Conservation (phyloP, 2,888 invertebrate genomes). For the Toxonevra muliebris region DNA sequence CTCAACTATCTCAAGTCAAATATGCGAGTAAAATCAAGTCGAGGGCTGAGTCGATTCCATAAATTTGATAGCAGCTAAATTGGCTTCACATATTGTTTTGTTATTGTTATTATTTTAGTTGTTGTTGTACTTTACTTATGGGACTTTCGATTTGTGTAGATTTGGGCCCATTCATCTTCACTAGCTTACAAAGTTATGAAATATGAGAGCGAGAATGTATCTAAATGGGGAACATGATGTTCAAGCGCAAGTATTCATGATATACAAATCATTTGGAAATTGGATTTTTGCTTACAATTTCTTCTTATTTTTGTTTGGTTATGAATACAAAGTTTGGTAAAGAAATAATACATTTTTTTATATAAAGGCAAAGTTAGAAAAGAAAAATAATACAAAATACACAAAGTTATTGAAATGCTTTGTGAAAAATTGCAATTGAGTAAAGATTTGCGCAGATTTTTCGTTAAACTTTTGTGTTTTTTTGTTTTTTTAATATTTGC, state of each 20-base stretch:
- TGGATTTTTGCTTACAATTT: slow-evolving; percentile 24
- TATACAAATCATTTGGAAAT: slow-evolving; percentile 25
- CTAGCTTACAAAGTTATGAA: slow-evolving; percentile 59
- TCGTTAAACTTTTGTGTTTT: no score
- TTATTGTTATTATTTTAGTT: slow-evolving; percentile 22
- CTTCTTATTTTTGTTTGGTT: no score
- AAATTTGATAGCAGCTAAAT: slow-evolving; percentile 58
- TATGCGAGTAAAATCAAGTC: slow-evolving; percentile 22
- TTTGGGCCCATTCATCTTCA: slow-evolving; percentile 60
- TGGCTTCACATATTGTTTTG: slow-evolving; percentile 50
- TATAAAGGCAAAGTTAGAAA: slow-evolving; percentile 20
- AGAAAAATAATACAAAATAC: neutral
- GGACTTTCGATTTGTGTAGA: slow-evolving; percentile 61
- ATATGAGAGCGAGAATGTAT: slow-evolving; percentile 45
- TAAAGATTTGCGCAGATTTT: no score
- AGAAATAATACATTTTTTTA: slow-evolving; percentile 10
- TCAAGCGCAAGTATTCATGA: slow-evolving; percentile 26
- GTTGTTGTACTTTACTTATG: slow-evolving; percentile 44
- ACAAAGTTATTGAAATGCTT: neutral
- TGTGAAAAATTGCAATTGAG: no score
- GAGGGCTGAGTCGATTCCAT: slow-evolving; percentile 40
- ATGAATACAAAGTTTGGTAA: slow-evolving; percentile 21
- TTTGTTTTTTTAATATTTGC: no score
- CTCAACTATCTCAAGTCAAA: neutral
- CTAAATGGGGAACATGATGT: neutral